Conservation (phyloP, 2,888 invertebrate species). For the Helicoverpa assulta region DNA sequence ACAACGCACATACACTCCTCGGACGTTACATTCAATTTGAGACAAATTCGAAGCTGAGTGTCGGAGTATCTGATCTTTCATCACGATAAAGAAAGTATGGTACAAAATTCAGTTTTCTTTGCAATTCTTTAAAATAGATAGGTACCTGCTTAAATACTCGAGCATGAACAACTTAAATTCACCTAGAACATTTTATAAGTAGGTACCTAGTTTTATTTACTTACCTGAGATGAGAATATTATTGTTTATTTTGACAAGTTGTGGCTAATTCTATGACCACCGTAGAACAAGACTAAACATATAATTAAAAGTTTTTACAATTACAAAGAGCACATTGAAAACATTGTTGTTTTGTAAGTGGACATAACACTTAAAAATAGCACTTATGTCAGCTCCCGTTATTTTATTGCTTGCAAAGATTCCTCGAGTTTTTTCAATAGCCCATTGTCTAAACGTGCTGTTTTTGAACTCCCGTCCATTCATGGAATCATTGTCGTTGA, state of each 20-base stretch:
- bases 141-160: no score
- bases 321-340: conserved; percentile 30
- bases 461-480: conserved; percentile 74
- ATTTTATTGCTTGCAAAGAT: conserved; percentile 71
- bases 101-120: no score
- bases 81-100: no score
- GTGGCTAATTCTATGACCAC: neutral
- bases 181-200: no score
- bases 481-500: conserved; percentile 71
- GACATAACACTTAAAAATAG: conserved; percentile 54
- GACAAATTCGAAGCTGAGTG: neutral
- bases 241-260: neutral
- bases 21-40: neutral
- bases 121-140: no score
- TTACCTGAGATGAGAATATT: neutral
- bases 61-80: no score
- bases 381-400: conserved; percentile 56
- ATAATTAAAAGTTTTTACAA: conserved; percentile 30
- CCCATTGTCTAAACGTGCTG: conserved; percentile 77
- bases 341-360: conserved; percentile 47
- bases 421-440: conserved; percentile 78
- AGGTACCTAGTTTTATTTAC: neutral
- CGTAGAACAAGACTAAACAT: neutral
- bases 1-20: neutral
- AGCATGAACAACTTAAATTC: no score